These are phyloP conservation scores for Prochilodus magdalenae DNA, from an alignment of 2,113 vertebrate genomes.

Conservation along the genomic window DNA sequence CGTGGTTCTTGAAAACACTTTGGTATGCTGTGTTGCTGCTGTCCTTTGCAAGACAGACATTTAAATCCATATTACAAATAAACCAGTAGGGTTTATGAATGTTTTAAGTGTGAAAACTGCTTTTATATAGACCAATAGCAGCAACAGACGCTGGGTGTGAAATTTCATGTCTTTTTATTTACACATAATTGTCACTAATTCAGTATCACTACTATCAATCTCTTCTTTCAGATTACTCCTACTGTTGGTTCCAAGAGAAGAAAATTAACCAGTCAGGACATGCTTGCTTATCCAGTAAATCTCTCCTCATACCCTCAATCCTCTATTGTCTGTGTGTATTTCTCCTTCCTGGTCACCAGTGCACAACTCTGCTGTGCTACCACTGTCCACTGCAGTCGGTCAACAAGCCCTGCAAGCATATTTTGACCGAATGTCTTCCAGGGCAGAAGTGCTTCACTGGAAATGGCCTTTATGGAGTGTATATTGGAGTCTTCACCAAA, in stretches of 20 bases:
- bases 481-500: slow-evolving; percentile 58
- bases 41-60: no score
- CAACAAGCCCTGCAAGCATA: slow-evolving; percentile 37
- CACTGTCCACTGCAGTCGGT: slow-evolving; percentile 65
- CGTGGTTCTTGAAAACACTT: no score
- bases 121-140: no score
- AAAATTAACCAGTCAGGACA: not conserved
- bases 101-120: no score
- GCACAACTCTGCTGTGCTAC: slow-evolving; percentile 68
- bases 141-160: no score
- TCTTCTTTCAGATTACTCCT: not conserved
- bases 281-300: slow-evolving; percentile 17
- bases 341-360: slow-evolving; percentile 56
- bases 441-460: slow-evolving; percentile 68
- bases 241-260: not conserved
- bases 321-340: slow-evolving; percentile 56
- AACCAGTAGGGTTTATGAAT: no score
- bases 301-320: slow-evolving; percentile 32
- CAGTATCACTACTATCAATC: not conserved
- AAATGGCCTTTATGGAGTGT: slow-evolving; percentile 62
- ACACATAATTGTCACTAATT: not conserved
- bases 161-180: no score
- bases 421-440: slow-evolving; percentile 66
- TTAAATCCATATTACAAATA: no score
- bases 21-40: no score